Base-by-base conservation (phyloP, 2,888 invertebrate species). In the Ptychoptera albimana region DNA sequence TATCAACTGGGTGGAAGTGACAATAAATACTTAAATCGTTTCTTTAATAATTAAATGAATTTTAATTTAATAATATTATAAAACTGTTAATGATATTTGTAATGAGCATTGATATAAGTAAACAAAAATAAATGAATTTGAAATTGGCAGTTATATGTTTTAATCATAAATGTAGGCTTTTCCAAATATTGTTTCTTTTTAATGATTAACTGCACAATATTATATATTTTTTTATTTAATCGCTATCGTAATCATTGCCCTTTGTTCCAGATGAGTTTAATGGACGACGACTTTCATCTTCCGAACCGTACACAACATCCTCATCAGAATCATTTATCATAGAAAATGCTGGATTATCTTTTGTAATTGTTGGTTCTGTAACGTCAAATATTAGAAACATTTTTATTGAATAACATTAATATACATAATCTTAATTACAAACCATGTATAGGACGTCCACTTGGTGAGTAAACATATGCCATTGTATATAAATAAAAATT, bases 241-340 rank as follows among this genome's bases (percentile, higher is more conserved):
- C 75, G 67, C 79, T 81, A 53, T 81, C 81, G 52, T 80, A 80
- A 51, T 79, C 75, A 54, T 77, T 78, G 56, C 45, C 43, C 53
- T 61, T 65, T 4, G 57, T 58, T n/a, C 75, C 73, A 41, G 72
- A 70, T 42, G 83, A 73, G 52, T 82, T 86, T 42, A 87, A 70
- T 1, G 86, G 87, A 49, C 84, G 73, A 46, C 87, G 73, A 56
- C 83, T 85, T 55, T 88, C 88, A 56, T 88, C 88, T 51, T 88
- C 88, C 0, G 88, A 87, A 15, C 92, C 93, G 61, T 93, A 94
- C 55, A 93, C 84, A 8, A 94, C 91, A 52, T 92, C 92, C 64
- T 96, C 96, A 59, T 96, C 96, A 0, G 93, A 94, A 60, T 97
- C 96, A 66, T 96, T 96, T 55, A 96, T 64, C 94, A 97, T 96